These are phyloP conservation scores for Etia nguti DNA, from an alignment of 2,113 vertebrate species.

Conservation along the genomic window DNA sequence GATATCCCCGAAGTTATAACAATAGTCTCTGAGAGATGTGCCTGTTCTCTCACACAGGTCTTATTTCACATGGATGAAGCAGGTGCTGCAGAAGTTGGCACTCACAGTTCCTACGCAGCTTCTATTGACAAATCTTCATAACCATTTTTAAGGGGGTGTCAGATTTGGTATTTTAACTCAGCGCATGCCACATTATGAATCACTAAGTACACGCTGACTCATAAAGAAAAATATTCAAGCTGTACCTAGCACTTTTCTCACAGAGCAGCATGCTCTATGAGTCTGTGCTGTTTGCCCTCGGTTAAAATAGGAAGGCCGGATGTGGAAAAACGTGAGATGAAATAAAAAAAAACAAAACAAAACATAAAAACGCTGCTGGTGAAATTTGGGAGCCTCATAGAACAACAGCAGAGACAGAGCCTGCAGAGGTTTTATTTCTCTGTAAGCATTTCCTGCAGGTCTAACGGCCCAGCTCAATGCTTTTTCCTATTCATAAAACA, in stretches of 20 bases:
- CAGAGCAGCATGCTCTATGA: not conserved
- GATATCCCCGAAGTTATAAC: not conserved
- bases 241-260: not conserved
- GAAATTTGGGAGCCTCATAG: not conserved
- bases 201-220: not conserved
- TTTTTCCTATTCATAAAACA: not conserved
- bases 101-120: not conserved
- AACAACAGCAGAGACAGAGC: not conserved
- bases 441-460: not conserved
- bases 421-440: not conserved
- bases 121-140: not conserved
- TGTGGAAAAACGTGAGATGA: not conserved
- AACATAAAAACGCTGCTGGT: not conserved
- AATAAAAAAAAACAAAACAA: not conserved
- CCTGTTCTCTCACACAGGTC: not conserved
- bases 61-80: not conserved
- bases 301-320: not conserved
- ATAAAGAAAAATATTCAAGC: not conserved
- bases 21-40: not conserved
- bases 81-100: not conserved
- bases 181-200: not conserved
- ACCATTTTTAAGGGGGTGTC: not conserved
- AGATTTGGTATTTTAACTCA: not conserved
- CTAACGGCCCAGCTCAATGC: not conserved
- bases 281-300: rapidly evolving